Evolutionary conservation across 2,113 vertebrate species (phyloP).

Genomic region (Emydura subglobosa): DNA sequence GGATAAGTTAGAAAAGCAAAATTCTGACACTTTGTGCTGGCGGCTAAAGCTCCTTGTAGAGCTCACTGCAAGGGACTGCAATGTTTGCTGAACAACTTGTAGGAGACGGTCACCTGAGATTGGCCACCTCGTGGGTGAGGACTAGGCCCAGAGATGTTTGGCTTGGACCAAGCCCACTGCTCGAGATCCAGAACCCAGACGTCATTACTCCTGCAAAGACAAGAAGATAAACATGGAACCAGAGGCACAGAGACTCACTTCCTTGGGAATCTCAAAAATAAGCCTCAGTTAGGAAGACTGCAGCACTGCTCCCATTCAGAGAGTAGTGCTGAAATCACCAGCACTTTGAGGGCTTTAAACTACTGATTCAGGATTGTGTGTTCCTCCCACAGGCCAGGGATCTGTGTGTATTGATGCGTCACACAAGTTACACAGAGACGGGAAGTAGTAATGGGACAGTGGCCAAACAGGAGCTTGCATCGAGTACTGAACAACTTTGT

Average conservation of each 20-base stretch:
- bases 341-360: fast-evolving
- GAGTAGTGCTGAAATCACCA: background rate
- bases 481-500: background rate
- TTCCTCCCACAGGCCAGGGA: background rate
- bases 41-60: background rate
- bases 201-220: conserved; percentile 91
- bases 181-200: conserved; percentile 97
- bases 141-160: conserved; percentile 85
- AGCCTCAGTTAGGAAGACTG: background rate
- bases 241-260: background rate
- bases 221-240: background rate
- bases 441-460: background rate
- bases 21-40: background rate
- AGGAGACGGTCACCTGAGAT: conserved; percentile 87
- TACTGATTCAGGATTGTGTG: fast-evolving
- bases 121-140: conserved; percentile 96
- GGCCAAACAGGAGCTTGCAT: background rate
- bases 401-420: fast-evolving
- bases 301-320: background rate
- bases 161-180: conserved; percentile 98
- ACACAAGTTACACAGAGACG: fast-evolving
- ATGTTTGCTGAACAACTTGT: conserved; percentile 1
- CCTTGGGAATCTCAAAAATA: background rate
- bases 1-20: background rate
- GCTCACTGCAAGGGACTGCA: conserved; percentile 12